Evolutionary conservation across 53 echinoderm and acorn worm genomes (phyloP).

Genomic region (Zoroaster sp.): DNA sequence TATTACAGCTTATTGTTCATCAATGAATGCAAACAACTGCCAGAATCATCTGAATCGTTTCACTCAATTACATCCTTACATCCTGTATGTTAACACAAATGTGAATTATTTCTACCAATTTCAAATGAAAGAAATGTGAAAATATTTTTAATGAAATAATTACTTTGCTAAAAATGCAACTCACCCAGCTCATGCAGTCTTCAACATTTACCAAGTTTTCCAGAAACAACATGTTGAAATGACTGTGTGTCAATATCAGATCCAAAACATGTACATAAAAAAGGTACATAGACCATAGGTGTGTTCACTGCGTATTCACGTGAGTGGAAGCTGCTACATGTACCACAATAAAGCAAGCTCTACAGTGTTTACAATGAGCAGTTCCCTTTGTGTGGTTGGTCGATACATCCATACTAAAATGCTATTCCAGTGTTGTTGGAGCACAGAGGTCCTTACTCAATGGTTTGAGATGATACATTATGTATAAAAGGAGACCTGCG

Average conservation of each 20-base stretch:
- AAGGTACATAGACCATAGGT: background rate
- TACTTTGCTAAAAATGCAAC: background rate
- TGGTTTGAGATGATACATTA: no score
- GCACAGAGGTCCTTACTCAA: no score
- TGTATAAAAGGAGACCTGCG: no score
- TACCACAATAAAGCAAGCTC: background rate
- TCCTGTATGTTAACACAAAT: no score
- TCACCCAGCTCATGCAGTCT: constrained; percentile 57
- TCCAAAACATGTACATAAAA: background rate
- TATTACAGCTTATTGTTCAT: no score
- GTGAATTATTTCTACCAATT: background rate
- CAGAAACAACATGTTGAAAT: constrained; percentile 43
- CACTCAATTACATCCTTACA: no score
- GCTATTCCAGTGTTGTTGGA: no score
- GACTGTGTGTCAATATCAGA: background rate
- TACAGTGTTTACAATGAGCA: constrained; percentile 44
- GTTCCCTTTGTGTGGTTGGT: constrained; percentile 49
- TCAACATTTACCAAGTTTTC: constrained; percentile 44
- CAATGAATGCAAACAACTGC: no score
- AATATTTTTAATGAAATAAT: no score
- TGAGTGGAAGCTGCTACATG: background rate
- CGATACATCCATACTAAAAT: no score
- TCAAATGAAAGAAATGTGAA: background rate
- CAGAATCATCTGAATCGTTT: no score
- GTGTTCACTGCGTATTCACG: background rate